Conservation (phyloP, 2,888 invertebrate genomes). For the Scotopteryx bipunctaria region DNA sequence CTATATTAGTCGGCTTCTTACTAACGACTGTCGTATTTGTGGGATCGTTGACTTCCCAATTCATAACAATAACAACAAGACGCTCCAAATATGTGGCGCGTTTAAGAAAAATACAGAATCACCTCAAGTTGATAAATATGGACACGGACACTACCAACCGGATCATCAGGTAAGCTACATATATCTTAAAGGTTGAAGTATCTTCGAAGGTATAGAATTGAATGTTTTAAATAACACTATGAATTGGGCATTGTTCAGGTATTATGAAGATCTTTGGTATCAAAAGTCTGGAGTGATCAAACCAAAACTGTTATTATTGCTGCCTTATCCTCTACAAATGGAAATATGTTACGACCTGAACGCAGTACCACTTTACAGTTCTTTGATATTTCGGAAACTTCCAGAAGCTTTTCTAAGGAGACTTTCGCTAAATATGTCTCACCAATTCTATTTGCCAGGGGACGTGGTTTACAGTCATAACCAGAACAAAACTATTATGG, state of each 20-base stretch:
- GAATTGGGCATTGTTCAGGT: conserved; percentile 47
- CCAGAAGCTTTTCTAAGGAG: conserved; percentile 80
- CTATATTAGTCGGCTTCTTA: conserved; percentile 70
- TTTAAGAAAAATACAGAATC: conserved; percentile 70
- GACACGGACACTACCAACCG: conserved; percentile 64
- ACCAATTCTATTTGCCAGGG: conserved; percentile 79
- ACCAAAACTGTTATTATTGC: conserved; percentile 63
- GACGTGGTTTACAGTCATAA: conserved; percentile 78
- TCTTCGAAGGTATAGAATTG: neutral
- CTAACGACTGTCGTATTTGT: conserved; percentile 78
- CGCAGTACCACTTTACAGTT: conserved; percentile 76
- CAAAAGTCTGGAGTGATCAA: conserved; percentile 79
- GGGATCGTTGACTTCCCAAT: conserved; percentile 77
- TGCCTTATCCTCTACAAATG: conserved; percentile 78
- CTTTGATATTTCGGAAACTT: conserved; percentile 77
- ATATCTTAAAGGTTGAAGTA: conserved; percentile 23
- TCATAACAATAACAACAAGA: conserved; percentile 76
- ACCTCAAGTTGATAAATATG: conserved; percentile 71
- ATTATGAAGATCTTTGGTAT: conserved; percentile 80
- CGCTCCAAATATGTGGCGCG: conserved; percentile 72
- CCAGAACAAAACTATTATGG: conserved; percentile 80
- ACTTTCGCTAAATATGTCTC: conserved; percentile 76
- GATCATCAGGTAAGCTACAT: conserved; percentile 76
- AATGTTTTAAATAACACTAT: conserved; percentile 9
- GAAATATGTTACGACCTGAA: conserved; percentile 80